Evolutionary conservation across 2,113 vertebrate genomes (phyloP).

Genomic region (Chaetura pelagica): DNA sequence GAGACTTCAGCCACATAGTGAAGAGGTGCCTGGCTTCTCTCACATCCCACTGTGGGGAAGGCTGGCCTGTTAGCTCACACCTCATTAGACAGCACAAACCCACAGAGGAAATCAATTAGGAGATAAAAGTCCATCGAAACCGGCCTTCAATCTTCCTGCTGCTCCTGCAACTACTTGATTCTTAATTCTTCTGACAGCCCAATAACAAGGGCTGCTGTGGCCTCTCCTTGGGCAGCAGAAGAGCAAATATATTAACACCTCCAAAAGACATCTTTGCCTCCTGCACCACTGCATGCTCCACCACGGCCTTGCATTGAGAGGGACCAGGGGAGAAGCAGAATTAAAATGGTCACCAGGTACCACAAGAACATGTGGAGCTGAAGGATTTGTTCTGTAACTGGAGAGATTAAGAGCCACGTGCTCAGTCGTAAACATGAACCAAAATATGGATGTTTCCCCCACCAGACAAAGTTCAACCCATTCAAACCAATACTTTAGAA

Average conservation of each 20-base stretch:
- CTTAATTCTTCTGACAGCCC: conserved; percentile 36
- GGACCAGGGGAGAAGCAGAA: background rate
- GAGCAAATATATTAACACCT: background rate
- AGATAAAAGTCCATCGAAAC: conserved; percentile 64
- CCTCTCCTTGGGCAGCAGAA: background rate
- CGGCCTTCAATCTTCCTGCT: conserved; percentile 51
- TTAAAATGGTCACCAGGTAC: background rate
- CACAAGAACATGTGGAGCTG: background rate
- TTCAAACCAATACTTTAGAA: background rate
- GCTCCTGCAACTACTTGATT: background rate
- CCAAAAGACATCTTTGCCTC: background rate
- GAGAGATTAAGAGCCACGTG: background rate
- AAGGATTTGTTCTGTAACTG: background rate
- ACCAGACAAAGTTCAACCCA: background rate
- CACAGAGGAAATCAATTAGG: conserved; percentile 68
- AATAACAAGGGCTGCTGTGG: background rate
- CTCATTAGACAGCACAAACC: conserved; percentile 69
- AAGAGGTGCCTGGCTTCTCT: conserved; percentile 41
- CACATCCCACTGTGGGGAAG: conserved; percentile 52
- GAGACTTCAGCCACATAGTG: background rate
- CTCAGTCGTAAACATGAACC: background rate
- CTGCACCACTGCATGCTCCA: background rate
- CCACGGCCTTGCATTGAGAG: background rate
- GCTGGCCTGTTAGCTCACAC: conserved; percentile 49
- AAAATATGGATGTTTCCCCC: background rate